Conservation (phyloP, 2,797 vertebrate genomes). For the Poecile montanus region DNA sequence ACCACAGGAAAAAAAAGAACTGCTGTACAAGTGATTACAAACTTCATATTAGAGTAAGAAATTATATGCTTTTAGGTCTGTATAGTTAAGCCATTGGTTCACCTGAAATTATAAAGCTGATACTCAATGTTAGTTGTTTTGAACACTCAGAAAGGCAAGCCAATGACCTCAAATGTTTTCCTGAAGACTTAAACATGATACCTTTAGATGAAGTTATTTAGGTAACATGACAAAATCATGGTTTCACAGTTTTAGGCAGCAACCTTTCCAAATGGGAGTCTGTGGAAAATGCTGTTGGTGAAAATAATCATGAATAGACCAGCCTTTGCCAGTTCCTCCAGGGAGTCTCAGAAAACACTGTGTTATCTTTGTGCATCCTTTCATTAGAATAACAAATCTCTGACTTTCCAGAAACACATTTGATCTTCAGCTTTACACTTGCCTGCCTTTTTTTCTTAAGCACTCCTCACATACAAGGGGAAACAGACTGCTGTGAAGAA, state of each 20-base stretch:
- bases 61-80: constrained; percentile 12
- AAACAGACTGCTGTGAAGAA: not conserved
- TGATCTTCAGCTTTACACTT: not conserved
- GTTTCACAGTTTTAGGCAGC: not conserved
- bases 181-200: not conserved
- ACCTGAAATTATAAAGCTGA: constrained; percentile 17
- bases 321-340: not conserved
- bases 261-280: not conserved
- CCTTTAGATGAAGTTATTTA: constrained; percentile 18
- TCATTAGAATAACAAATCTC: not conserved
- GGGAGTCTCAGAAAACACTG: not conserved
- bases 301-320: not conserved
- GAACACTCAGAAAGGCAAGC: constrained; percentile 2
- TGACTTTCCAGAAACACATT: not conserved
- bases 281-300: not conserved
- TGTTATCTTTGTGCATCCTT: not conserved
- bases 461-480: not conserved
- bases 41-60: constrained; percentile 32
- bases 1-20: constrained; percentile 16
- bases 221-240: constrained; percentile 33
- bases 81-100: not conserved
- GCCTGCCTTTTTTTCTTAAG: not conserved
- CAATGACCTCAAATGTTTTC: constrained; percentile 21
- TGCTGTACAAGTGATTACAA: not conserved
- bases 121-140: not conserved